These are phyloP conservation scores for Alca torda DNA, from an alignment of 2,797 vertebrate species.

Conservation along the genomic window DNA sequence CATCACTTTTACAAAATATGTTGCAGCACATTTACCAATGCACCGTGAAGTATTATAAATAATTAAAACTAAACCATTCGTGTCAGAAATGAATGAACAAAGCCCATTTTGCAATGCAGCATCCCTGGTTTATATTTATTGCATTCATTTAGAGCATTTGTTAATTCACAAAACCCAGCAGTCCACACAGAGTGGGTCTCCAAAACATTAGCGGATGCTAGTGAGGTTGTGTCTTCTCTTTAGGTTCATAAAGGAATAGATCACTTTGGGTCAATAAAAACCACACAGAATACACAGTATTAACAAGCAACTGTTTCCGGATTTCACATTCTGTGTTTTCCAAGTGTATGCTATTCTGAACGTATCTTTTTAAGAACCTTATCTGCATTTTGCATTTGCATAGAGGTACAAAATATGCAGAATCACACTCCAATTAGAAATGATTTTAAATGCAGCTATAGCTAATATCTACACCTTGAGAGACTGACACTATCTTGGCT, in stretches of 20 bases:
- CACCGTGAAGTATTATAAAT: slow-evolving; percentile 61
- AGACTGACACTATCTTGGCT: background rate
- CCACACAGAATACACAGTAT: background rate
- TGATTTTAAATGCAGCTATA: background rate
- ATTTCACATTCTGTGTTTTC: background rate
- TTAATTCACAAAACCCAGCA: slow-evolving; percentile 49
- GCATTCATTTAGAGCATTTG: slow-evolving; percentile 41
- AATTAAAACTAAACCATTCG: slow-evolving; percentile 66
- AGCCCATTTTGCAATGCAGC: slow-evolving; percentile 56
- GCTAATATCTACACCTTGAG: background rate
- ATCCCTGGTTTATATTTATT: slow-evolving; percentile 61
- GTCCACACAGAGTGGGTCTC: background rate
- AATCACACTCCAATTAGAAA: slow-evolving; percentile 25
- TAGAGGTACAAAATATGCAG: slow-evolving; percentile 13
- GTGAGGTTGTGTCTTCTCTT: background rate
- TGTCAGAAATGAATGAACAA: slow-evolving; percentile 70
- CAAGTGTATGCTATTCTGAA: background rate
- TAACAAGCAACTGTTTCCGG: background rate
- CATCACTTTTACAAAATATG: slow-evolving; percentile 37
- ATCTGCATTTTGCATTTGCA: background rate
- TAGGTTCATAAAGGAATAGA: background rate
- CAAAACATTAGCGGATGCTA: background rate
- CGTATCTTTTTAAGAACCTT: background rate
- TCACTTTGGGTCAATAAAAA: background rate
- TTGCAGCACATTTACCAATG: slow-evolving; percentile 42